These are phyloP conservation scores for Lepidurus couesii DNA, from an alignment of 1,140 invertebrate genomes.

Conservation along the genomic window DNA sequence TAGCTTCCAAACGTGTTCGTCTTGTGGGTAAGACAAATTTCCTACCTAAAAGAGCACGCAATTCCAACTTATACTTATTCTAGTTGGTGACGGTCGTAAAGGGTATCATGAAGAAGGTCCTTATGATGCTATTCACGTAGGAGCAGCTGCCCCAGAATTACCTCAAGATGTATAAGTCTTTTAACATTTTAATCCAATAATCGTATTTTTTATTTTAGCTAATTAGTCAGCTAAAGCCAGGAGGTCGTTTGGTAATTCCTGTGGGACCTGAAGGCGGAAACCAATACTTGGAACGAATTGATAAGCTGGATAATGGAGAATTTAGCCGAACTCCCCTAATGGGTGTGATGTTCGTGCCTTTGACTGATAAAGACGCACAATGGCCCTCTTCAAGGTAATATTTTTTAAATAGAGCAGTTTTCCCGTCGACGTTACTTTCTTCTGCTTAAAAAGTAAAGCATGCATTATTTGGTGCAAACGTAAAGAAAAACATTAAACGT, in stretches of 20 bases:
- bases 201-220: conserved; percentile 46
- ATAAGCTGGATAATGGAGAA: conserved; percentile 75
- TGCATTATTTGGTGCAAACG: not conserved
- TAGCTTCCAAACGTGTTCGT: conserved; percentile 59
- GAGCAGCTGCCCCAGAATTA: conserved; percentile 73
- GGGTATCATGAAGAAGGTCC: conserved; percentile 67
- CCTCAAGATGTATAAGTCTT: conserved; percentile 60
- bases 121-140: conserved; percentile 90
- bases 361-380: conserved; percentile 80
- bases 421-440: not conserved
- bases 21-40: conserved; percentile 56
- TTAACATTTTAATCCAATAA: not conserved
- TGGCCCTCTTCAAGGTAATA: conserved; percentile 48
- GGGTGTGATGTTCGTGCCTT: conserved; percentile 94
- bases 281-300: conserved; percentile 79
- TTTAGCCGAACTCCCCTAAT: conserved; percentile 74
- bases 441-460: too few species aligned
- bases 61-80: conserved; percentile 33
- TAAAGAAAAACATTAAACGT: not conserved
- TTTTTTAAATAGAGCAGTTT: conserved; percentile 5
- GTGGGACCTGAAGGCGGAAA: conserved; percentile 75
- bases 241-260: conserved; percentile 85
- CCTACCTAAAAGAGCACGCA: not conserved
- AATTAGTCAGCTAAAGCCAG: conserved; percentile 65
- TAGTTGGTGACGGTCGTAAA: conserved; percentile 75